Percentiles rank a stretch among this genome's conserved stretches.
Conservation (phyloP, 2,797 vertebrate species). For the Macrochelys suwanniensis region DNA sequence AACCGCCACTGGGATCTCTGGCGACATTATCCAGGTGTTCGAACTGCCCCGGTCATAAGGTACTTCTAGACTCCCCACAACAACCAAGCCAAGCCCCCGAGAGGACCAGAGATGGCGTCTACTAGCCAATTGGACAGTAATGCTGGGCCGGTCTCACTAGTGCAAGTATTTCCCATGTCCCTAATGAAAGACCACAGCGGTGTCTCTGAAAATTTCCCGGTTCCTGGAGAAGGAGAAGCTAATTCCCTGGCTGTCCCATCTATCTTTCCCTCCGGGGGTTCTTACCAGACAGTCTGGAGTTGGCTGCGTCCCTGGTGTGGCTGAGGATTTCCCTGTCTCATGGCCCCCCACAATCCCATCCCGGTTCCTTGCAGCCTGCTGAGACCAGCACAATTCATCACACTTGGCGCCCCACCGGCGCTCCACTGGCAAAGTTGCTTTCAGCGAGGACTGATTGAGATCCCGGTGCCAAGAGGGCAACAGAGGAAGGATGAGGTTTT, state of each 20-base stretch:
- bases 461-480: not conserved
- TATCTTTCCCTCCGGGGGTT: not conserved
- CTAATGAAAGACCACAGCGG: not conserved
- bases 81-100: not conserved
- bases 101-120: not conserved
- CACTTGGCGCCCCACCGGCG: rapidly evolving
- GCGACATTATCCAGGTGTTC: not conserved
- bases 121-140: not conserved
- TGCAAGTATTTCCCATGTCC: not conserved
- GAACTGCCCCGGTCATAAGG: not conserved
- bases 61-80: not conserved
- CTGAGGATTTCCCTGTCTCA: rapidly evolving
- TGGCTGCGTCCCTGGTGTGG: not conserved
- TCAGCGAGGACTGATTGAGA: not conserved
- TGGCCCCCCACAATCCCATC: not conserved
- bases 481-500: not conserved
- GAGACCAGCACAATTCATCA: rapidly evolving
- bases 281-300: not conserved
- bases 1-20: not conserved
- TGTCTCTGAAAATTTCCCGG: not conserved
- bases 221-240: not conserved
- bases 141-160: not conserved
- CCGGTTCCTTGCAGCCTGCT: not conserved
- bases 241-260: not conserved
- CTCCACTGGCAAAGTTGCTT: not conserved